These are phyloP conservation scores for Ursus arctos DNA, from an alignment of 2,113 vertebrate genomes.

Conservation along the genomic window DNA sequence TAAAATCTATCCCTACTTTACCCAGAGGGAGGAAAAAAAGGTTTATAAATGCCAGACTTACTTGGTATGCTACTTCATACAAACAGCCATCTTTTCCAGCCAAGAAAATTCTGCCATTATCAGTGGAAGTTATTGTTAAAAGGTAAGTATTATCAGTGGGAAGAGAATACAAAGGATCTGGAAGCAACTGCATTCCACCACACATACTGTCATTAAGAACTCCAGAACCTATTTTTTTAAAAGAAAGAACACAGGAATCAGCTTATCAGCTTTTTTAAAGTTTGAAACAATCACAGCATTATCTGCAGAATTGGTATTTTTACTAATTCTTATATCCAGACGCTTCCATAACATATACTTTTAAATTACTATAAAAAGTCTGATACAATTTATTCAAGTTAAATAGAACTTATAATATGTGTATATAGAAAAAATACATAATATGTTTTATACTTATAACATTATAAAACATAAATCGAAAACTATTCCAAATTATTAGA, in stretches of 20 bases:
- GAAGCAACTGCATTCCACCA: constrained; percentile 96
- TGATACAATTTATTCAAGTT: neutral
- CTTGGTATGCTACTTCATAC: constrained; percentile 98
- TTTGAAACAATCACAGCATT: constrained; percentile 13
- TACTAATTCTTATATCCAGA: neutral
- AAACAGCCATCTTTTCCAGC: constrained; percentile 98
- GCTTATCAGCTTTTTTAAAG: neutral
- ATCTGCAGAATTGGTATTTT: constrained; percentile 44
- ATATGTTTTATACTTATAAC: neutral
- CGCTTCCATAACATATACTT: neutral
- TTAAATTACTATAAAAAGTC: constrained; percentile 28
- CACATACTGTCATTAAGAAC: constrained; percentile 96
- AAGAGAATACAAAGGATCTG: constrained; percentile 97
- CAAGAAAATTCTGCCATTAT: constrained; percentile 96
- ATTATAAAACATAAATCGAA: neutral
- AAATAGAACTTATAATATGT: neutral
- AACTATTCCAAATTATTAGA: neutral
- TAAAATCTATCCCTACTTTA: neutral
- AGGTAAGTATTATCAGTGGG: constrained; percentile 98
- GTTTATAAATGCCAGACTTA: constrained; percentile 70
- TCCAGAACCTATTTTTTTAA: constrained; percentile 80
- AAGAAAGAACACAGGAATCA: constrained; percentile 36
- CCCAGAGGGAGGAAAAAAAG: neutral
- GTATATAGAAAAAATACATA: neutral
- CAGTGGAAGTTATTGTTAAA: constrained; percentile 94